Conservation (phyloP, 2,888 invertebrate genomes). For the Colletes collaris region DNA sequence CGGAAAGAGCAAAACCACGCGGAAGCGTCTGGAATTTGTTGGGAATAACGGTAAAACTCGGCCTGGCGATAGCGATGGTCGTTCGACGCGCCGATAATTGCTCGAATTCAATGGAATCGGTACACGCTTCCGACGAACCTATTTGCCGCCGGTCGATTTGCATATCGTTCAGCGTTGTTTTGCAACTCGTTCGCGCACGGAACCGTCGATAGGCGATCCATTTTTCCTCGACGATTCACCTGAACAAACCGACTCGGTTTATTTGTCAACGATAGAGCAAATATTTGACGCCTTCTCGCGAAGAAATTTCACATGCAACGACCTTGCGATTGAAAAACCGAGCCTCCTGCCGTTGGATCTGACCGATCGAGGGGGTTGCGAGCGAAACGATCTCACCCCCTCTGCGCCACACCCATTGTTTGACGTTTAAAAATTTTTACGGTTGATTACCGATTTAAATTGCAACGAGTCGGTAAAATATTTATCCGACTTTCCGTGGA, state of each 20-base stretch:
- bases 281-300: conserved; percentile 49
- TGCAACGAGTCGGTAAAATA: neutral
- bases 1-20: conserved; percentile 14
- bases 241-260: conserved; percentile 58
- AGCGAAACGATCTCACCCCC: neutral
- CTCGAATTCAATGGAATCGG: conserved; percentile 51
- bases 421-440: neutral
- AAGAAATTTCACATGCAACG: conserved; percentile 46
- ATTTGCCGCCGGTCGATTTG: conserved; percentile 54
- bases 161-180: conserved; percentile 47
- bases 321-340: conserved; percentile 44
- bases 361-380: neutral
- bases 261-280: conserved; percentile 56
- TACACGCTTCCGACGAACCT: conserved; percentile 33
- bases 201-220: conserved; percentile 34
- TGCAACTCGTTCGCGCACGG: conserved; percentile 24
- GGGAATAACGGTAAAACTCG: conserved; percentile 21
- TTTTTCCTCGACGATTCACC: conserved; percentile 49
- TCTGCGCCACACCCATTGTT: no score
- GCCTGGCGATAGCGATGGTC: neutral
- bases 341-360: neutral
- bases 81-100: conserved; percentile 45
- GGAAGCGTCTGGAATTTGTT: conserved; percentile 23
- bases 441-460: neutral
- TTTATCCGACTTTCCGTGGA: neutral